Evolutionary conservation across 2,888 invertebrate species (phyloP).

Genomic region (Drosophila anomelani): DNA sequence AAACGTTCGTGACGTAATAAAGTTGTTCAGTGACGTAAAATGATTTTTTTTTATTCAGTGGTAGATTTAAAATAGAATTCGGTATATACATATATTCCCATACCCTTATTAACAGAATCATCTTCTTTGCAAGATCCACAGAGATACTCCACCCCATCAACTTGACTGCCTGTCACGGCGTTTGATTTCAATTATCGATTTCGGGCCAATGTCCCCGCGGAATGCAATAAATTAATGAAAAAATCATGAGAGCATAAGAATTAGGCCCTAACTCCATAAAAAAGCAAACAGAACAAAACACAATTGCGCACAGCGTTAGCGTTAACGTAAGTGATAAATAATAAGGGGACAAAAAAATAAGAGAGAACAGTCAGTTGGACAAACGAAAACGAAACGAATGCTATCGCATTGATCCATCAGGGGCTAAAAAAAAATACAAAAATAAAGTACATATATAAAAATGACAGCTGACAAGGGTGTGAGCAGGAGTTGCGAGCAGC

Average conservation of each 20-base stretch:
- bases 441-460: conserved; percentile 46
- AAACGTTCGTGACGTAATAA: not conserved
- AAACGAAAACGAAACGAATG: conserved; percentile 33
- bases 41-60: not conserved
- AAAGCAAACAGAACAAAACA: conserved; percentile 37
- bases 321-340: conserved; percentile 69
- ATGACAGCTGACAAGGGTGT: conserved; percentile 80
- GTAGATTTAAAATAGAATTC: not conserved
- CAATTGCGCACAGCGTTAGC: conserved; percentile 55
- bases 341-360: conserved; percentile 57
- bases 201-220: conserved; percentile 54
- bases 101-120: not conserved
- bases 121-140: conserved; percentile 4
- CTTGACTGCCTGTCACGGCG: conserved; percentile 30
- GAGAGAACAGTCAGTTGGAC: conserved; percentile 27
- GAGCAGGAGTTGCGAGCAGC: conserved; percentile 55
- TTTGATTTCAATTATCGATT: conserved; percentile 45
- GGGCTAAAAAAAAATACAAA: conserved; percentile 36
- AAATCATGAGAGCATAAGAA: conserved; percentile 73
- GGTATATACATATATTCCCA: not conserved
- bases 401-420: conserved; percentile 66
- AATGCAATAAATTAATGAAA: conserved; percentile 72
- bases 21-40: not conserved
- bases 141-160: not conserved
- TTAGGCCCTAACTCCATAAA: conserved; percentile 55